Conservation (phyloP, 2,888 invertebrate genomes). For the Eilema griseolum region DNA sequence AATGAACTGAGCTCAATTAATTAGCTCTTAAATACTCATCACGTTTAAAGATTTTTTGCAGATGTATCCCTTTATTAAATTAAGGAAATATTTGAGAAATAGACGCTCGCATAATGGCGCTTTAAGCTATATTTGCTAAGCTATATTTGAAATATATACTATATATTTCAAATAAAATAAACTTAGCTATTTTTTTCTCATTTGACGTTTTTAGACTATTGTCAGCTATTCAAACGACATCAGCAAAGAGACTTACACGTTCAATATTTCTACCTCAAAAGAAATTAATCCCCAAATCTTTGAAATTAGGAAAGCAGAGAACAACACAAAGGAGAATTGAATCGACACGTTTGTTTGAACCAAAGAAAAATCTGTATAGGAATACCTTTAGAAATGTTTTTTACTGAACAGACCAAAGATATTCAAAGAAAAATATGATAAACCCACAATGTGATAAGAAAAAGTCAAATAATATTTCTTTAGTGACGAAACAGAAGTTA, state of each 20-base stretch:
- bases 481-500: background rate
- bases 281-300: conserved; percentile 29
- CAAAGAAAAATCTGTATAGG: conserved; percentile 20
- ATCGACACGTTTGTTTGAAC: conserved; percentile 18
- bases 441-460: conserved; percentile 11
- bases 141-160: no score
- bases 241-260: conserved; percentile 10
- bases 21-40: conserved; percentile 41
- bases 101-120: no score
- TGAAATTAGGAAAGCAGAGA: conserved; percentile 15
- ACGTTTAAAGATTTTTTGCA: conserved; percentile 31
- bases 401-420: conserved; percentile 7
- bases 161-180: no score
- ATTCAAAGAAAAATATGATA: conserved; percentile 21
- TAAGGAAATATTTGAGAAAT: conserved; percentile 1
- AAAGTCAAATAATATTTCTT: conserved; percentile 1
- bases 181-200: background rate
- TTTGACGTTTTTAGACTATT: background rate
- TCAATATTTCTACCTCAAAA: conserved; percentile 18
- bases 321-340: conserved; percentile 17
- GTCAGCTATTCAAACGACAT: conserved; percentile 11
- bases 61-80: conserved; percentile 31
- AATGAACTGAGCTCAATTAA: conserved; percentile 46
- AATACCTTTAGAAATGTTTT: conserved; percentile 19
- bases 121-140: no score